These are phyloP conservation scores for Somateria mollissima DNA, from an alignment of 2,797 vertebrate species.

Conservation along the genomic window DNA sequence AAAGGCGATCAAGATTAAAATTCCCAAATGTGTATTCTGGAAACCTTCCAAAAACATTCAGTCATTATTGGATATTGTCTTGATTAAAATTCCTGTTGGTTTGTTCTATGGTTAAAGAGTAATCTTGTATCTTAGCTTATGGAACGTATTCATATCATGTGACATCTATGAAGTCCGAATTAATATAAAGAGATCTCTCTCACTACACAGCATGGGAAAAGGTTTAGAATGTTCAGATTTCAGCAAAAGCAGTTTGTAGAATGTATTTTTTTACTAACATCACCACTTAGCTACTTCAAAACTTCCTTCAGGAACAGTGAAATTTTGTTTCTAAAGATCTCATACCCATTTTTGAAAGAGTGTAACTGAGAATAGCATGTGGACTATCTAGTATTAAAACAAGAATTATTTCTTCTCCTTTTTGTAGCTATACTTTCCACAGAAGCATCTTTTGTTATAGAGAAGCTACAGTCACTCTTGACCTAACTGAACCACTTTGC, in stretches of 20 bases:
- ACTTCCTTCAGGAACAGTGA: slow-evolving; percentile 56
- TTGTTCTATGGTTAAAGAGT: slow-evolving; percentile 83
- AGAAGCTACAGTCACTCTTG: background rate
- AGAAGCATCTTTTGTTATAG: background rate
- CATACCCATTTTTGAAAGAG: background rate
- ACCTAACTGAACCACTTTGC: background rate
- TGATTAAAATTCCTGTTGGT: slow-evolving; percentile 89
- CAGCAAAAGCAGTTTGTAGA: slow-evolving; percentile 68
- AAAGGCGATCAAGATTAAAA: slow-evolving; percentile 83
- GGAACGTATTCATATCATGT: slow-evolving; percentile 83
- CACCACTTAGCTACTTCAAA: slow-evolving; percentile 11
- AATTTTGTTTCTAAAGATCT: slow-evolving; percentile 50
- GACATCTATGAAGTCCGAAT: slow-evolving; percentile 75
- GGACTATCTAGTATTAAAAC: background rate
- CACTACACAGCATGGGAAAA: slow-evolving; percentile 80
- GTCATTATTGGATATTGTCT: slow-evolving; percentile 86
- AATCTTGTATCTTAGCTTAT: slow-evolving; percentile 84
- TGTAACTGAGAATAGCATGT: background rate
- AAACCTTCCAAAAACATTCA: slow-evolving; percentile 79
- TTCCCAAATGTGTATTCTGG: slow-evolving; percentile 83
- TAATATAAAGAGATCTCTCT: slow-evolving; percentile 86
- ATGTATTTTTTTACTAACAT: slow-evolving; percentile 56
- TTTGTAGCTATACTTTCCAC: background rate
- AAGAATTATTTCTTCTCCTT: background rate
- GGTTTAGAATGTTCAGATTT: slow-evolving; percentile 76